phyloP scores from a whole-genome alignment of 2,888 invertebrate species.

The Eristalis arbustorum region DNA sequence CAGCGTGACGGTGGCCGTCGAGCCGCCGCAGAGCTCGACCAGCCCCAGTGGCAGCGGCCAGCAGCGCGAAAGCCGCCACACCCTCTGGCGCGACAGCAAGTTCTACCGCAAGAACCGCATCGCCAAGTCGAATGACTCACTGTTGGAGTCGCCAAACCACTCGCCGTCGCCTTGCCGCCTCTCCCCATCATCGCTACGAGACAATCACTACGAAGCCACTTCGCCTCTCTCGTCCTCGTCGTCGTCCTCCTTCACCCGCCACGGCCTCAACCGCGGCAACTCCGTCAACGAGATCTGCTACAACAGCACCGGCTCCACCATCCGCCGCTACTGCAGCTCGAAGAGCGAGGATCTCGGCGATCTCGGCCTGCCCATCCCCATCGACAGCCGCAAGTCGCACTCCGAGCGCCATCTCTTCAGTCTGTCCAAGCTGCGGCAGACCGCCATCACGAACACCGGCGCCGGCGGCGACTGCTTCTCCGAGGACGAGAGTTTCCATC shows the following conservation, averaged over 20 bases:
- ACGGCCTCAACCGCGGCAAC: constrained; percentile 75
- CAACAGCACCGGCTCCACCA: constrained; percentile 53
- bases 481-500: constrained; percentile 78
- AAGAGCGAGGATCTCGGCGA: constrained; percentile 78
- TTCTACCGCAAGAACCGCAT: constrained; percentile 80
- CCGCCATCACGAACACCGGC: constrained; percentile 78
- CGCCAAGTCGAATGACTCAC: constrained; percentile 80
- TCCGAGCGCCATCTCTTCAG: constrained; percentile 78
- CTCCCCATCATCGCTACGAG: constrained; percentile 76
- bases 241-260: constrained; percentile 74
- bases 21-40: constrained; percentile 64
- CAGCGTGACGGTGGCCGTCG: constrained; percentile 71
- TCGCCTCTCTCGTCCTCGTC: constrained; percentile 74
- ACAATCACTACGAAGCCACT: constrained; percentile 77
- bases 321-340: constrained; percentile 76
- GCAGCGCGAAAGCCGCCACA: constrained; percentile 76
- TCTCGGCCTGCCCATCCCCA: constrained; percentile 75
- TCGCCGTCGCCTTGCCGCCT: constrained; percentile 73
- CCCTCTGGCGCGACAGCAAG: constrained; percentile 79
- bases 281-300: constrained; percentile 73
- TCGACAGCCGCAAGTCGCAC: constrained; percentile 78
- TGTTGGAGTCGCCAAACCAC: constrained; percentile 77
- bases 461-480: constrained; percentile 74
- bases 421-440: constrained; percentile 78
- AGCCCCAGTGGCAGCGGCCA: constrained; percentile 45